Conservation (phyloP, 2,888 invertebrate species). For the Abrostola tripartita region DNA sequence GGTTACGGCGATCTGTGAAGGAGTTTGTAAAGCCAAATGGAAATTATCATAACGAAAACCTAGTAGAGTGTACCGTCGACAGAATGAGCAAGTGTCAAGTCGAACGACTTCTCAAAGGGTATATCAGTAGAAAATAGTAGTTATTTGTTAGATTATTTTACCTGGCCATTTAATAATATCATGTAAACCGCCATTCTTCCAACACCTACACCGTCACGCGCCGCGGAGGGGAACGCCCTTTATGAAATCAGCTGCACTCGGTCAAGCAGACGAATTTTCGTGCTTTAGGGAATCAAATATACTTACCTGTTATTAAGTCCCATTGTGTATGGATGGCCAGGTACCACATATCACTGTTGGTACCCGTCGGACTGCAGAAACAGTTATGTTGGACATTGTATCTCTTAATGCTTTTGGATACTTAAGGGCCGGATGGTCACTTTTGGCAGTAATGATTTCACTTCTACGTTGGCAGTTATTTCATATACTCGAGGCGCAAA, state of each 20-base stretch:
- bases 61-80: background rate
- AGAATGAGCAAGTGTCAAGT: too few species aligned
- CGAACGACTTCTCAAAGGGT: too few species aligned
- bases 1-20: background rate
- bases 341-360: slow-evolving; percentile 43
- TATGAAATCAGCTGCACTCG: slow-evolving; percentile 82
- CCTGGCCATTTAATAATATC: background rate
- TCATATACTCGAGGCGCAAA: background rate
- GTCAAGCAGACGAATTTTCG: slow-evolving; percentile 77
- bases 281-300: slow-evolving; percentile 73
- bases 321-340: slow-evolving; percentile 60
- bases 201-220: slow-evolving; percentile 62
- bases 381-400: slow-evolving; percentile 33
- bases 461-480: background rate
- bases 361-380: slow-evolving; percentile 30
- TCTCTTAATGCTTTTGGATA: slow-evolving; percentile 10
- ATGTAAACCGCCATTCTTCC: slow-evolving; percentile 57
- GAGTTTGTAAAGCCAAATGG: background rate
- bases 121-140: too few species aligned
- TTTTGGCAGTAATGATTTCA: slow-evolving; percentile 1
- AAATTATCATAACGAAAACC: background rate
- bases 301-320: slow-evolving; percentile 68
- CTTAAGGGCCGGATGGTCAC: background rate
- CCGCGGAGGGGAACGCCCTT: slow-evolving; percentile 83
- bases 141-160: too few species aligned